Base-by-base conservation (phyloP, 2,888 invertebrate genomes). In the Troilus luridus region DNA sequence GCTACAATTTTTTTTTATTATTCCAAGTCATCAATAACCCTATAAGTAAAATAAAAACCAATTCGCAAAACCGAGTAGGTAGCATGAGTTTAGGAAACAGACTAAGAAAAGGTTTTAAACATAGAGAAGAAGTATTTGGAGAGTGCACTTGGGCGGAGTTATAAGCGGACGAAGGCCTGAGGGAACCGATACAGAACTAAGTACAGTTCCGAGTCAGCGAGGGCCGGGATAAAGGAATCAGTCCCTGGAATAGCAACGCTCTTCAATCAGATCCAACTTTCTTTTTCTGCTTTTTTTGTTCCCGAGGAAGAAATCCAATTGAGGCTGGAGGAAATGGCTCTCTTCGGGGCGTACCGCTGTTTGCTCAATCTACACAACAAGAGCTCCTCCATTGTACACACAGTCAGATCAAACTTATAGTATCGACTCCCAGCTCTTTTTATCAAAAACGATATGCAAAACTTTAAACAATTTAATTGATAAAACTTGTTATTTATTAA, bases 201-300 rank as follows among this genome's bases (percentile, higher is more conserved):
- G 72, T 77, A 77, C 41, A 77, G 72, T 77, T 77, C 24, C 67
- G 27, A 67, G 67, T 67, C 67, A 67, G 24, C 67, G 12, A 7
- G 62, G 67, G 5, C 24, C 41, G 72, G 72, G 41, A 77, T 77
- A 77, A 77, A 77, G 41, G 72, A 77, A 77, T 77, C 41, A 77
- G 17, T 77, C 27, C 21, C 17, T 77, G 72, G 72, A 77, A 77
- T 77, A 77, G 72, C 72, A 41, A 41, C 27, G 27, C 14, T 21
- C 72, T 77, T 77, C 72, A 77, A 77, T 77, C 72, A 77, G 72
- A 77, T 77, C 72, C 72, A 17, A 17, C 17, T 77, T 77, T 77
- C 72, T 77, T 77, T 77, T 41, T 41, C 72, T 19, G 72, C 41
- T 77, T 77, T 77, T 41, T 77, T 77, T 77, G 72, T 77, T 19